Evolutionary conservation across 2,797 vertebrate genomes (phyloP).

Genomic region (Salarias fasciatus): DNA sequence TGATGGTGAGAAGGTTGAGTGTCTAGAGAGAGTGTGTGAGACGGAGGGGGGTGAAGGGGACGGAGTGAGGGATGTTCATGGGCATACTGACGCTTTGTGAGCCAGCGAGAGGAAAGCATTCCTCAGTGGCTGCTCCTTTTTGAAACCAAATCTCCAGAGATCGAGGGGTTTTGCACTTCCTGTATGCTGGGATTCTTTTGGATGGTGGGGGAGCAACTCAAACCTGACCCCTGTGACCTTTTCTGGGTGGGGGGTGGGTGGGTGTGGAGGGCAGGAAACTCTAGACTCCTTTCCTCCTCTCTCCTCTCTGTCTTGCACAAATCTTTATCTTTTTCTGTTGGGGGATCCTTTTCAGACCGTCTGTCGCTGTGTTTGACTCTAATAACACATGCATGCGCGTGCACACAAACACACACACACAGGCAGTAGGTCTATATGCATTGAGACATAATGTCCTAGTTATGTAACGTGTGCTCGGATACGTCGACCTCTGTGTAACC

Average conservation of each 20-base stretch:
- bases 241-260: conserved; percentile 4
- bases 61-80: conserved; percentile 57
- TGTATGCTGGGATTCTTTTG: conserved; percentile 61
- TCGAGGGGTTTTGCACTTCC: conserved; percentile 63
- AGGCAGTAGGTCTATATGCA: conserved; percentile 20
- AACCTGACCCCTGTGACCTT: conserved; percentile 62
- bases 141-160: conserved; percentile 50
- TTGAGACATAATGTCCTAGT: conserved; percentile 47
- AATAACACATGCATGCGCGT: conserved; percentile 17
- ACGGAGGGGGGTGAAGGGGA: conserved; percentile 30
- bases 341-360: conserved; percentile 9
- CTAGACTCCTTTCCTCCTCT: conserved; percentile 40
- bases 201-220: conserved; percentile 18
- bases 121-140: conserved; percentile 32
- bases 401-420: conserved; percentile 20
- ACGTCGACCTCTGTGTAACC: conserved; percentile 7
- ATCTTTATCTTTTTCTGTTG: conserved; percentile 24
- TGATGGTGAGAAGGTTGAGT: conserved; percentile 31
- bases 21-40: conserved; percentile 34
- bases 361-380: conserved; percentile 9
- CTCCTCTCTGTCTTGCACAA: not conserved
- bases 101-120: conserved; percentile 25
- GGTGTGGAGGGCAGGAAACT: conserved; percentile 59
- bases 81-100: not conserved
- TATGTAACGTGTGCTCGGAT: conserved; percentile 40